Conservation (phyloP, 2,797 vertebrate species). For the Ibycter americanus region DNA sequence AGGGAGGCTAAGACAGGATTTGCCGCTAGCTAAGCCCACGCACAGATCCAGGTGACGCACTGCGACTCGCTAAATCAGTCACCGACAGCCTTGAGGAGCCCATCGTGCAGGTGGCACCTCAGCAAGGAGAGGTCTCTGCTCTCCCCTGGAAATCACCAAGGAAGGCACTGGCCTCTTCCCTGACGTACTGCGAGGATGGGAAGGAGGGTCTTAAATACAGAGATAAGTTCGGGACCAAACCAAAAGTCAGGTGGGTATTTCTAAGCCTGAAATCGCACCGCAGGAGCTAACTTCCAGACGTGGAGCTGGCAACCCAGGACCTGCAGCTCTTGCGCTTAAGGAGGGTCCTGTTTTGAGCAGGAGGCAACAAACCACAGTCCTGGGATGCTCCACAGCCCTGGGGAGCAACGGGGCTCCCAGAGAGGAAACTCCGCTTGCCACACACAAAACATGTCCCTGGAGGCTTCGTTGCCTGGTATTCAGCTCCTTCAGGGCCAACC, state of each 20-base stretch:
- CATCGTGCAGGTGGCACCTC: fast-evolving
- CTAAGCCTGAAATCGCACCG: background rate
- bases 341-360: background rate
- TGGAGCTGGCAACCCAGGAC: background rate
- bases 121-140: background rate
- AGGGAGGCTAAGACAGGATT: background rate
- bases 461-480: fast-evolving
- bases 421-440: background rate
- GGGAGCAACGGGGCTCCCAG: fast-evolving
- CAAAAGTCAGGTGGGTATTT: background rate
- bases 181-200: fast-evolving
- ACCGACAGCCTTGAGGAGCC: background rate
- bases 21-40: background rate
- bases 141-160: background rate
- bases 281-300: background rate
- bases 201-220: fast-evolving
- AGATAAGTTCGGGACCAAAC: background rate
- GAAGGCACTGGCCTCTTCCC: background rate
- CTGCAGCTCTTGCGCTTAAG: background rate
- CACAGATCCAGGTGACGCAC: background rate
- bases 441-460: background rate
- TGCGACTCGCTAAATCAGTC: background rate
- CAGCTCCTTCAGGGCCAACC: background rate
- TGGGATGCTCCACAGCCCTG: background rate
- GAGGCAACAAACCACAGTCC: background rate